Evolutionary conservation across 2,113 vertebrate species (phyloP).

Genomic region (Alces alces): DNA sequence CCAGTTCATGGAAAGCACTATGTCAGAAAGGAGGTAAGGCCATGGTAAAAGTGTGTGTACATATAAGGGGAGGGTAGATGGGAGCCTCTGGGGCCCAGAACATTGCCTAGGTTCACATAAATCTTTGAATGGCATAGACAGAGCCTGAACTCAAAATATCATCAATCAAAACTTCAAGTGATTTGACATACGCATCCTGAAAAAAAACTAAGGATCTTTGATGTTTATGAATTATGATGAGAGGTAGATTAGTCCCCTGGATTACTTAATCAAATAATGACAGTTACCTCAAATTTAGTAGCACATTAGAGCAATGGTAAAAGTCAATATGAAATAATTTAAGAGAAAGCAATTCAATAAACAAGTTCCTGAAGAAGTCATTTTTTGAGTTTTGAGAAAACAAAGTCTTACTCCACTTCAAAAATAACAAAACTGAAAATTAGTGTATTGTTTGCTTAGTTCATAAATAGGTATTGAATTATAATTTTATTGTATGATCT

Average conservation of each 20-base stretch:
- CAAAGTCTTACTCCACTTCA: neutral
- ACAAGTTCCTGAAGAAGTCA: neutral
- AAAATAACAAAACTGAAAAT: constrained; percentile 25
- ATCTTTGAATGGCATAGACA: neutral
- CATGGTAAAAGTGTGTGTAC: neutral
- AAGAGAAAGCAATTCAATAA: neutral
- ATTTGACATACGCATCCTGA: neutral
- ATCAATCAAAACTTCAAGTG: neutral
- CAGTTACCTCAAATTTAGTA: neutral
- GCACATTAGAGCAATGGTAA: neutral
- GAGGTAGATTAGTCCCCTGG: neutral
- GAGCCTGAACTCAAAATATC: neutral
- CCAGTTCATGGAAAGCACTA: neutral
- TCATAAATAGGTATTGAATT: neutral
- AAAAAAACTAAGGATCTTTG: neutral
- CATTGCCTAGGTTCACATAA: too few relatives aligned
- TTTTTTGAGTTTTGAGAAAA: constrained; percentile 9
- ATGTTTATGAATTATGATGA: neutral
- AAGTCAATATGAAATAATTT: neutral
- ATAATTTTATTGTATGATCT: neutral
- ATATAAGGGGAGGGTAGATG: too few relatives aligned
- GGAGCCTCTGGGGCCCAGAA: neutral
- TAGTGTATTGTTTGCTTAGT: neutral
- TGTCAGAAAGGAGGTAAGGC: too few relatives aligned
- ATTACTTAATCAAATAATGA: neutral